Evolutionary conservation across 2,797 vertebrate species (phyloP), one percentile per base, ranked within the genome.

Genomic region (Coccyzus lansbergi): DNA sequence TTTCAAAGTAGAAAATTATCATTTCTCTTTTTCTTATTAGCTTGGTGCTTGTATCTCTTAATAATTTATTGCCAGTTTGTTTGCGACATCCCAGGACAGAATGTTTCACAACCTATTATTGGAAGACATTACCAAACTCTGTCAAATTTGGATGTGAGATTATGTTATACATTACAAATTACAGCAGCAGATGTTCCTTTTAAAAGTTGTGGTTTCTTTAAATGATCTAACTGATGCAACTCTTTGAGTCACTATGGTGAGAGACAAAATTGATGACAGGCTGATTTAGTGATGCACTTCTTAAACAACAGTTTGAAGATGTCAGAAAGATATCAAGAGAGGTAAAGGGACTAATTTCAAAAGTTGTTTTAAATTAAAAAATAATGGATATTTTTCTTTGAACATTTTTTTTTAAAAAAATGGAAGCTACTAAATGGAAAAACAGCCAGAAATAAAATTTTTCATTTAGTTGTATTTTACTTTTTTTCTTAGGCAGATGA

Each of bases 261-360:
- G 89, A 97, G 95, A 92, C 88, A 93, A 96, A 97, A 97, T 97
- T 96, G 96, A 96, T 96, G 86, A 95, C 89, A 97, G 93, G 64
- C 75, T 97, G 93, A 95, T 96, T 97, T 97, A 95, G 74, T 96
- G 72, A 90, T 63, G 44, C 93, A 84, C 96, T 97, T 95, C 90
- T 96, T 93, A 94, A 93, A 69, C 93, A 97, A 96, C 86, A 96
- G 94, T 94, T 94, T 95, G 80, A 96, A 96, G 92, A 96, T 98
- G 95, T 96, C 96, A 97, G 83, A 92, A 93, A 91, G 69, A 96
- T 91, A 97, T 89, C 68, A 94, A 95, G 81, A 82, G 80, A 97
- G 95, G 87, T 97, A 97, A 96, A 91, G 65, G 52, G 92, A 96
- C 86, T 95, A 80, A 97, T 97, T 97, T 96, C 68, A 89, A 93